Evolutionary conservation across 2,113 vertebrate species (phyloP).

Genomic region (Procavia capensis): DNA sequence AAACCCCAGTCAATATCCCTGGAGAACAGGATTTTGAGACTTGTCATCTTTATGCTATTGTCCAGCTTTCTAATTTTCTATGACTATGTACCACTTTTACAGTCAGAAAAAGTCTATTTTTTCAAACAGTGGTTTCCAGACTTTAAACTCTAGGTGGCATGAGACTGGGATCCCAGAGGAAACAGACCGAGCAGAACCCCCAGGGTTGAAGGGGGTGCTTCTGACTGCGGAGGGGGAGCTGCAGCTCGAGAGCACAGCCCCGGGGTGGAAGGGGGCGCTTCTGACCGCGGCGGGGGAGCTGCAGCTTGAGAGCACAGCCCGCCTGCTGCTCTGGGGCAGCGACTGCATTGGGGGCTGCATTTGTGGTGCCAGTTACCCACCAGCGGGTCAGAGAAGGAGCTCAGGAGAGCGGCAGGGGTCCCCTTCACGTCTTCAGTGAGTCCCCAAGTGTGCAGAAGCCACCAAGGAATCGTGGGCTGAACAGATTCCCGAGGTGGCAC

Average conservation of each 20-base stretch:
- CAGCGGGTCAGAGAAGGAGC: not conserved
- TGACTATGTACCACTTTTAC: not conserved
- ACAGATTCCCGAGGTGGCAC: not conserved
- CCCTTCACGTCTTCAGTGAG: not conserved
- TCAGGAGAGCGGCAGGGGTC: not conserved
- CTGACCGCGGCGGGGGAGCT: not conserved
- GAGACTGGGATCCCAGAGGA: not conserved
- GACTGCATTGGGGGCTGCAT: not conserved
- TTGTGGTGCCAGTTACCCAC: not conserved
- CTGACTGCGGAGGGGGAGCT: too few relatives aligned
- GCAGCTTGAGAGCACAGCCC: not conserved
- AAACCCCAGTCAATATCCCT: not conserved
- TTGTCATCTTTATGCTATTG: not conserved
- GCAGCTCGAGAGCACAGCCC: too few relatives aligned
- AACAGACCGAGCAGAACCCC: too few relatives aligned
- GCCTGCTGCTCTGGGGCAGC: not conserved
- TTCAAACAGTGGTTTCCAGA: not conserved
- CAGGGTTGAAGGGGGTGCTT: too few relatives aligned
- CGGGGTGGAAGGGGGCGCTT: too few relatives aligned
- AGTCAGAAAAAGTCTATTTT: not conserved
- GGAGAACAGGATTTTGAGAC: not conserved
- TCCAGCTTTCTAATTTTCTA: not conserved
- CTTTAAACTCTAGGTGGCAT: not conserved
- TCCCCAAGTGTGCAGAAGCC: not conserved
- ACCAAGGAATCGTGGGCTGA: not conserved